phyloP scores from a whole-genome alignment of 2,113 vertebrate genomes.

The Halcyon senegalensis region DNA sequence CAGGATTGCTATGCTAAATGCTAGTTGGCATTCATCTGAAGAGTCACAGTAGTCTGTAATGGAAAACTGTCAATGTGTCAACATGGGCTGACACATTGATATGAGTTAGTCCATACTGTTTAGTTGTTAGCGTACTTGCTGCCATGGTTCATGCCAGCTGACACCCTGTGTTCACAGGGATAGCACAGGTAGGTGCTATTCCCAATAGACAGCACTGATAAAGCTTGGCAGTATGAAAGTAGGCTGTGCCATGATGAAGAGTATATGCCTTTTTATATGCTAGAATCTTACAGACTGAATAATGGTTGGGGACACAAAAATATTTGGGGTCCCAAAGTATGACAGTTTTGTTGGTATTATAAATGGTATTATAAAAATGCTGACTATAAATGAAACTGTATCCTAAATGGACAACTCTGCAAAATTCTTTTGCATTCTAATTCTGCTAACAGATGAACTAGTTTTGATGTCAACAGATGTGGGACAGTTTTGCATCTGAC shows the following conservation, averaged over 20 bases:
- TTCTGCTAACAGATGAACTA: neutral
- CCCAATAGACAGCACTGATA: neutral
- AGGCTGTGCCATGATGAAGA: neutral
- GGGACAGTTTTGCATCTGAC: neutral
- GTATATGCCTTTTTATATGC: rapidly evolving
- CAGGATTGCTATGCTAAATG: neutral
- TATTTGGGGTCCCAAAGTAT: neutral
- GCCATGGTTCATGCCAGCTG: neutral
- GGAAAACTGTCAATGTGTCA: neutral
- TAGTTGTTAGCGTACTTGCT: neutral
- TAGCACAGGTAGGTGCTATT: neutral
- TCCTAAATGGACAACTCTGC: neutral
- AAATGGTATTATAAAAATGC: neutral
- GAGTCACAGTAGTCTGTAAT: neutral
- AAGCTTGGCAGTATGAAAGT: rapidly evolving
- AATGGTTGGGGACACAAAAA: neutral
- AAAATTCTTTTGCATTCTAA: neutral
- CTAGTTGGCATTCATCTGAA: neutral
- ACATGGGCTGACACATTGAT: neutral
- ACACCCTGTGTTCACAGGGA: rapidly evolving
- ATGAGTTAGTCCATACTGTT: neutral
- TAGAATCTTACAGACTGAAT: neutral
- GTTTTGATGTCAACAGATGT: neutral
- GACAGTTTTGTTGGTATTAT: neutral
- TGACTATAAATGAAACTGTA: neutral